These are phyloP conservation scores for Sturmia bella DNA, from an alignment of 2,888 invertebrate genomes.

Conservation along the genomic window DNA sequence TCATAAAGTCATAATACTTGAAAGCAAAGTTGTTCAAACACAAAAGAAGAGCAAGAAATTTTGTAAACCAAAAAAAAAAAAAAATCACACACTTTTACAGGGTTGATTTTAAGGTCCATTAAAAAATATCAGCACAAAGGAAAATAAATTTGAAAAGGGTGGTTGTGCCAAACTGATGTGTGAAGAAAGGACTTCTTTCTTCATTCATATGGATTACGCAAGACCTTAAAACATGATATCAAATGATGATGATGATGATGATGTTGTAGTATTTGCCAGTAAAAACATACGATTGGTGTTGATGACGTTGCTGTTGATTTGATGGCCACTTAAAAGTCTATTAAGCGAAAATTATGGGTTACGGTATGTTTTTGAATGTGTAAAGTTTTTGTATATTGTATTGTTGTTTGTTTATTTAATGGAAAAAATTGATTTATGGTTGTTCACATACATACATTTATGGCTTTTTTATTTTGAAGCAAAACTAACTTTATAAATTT, in stretches of 20 bases:
- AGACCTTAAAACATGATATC: slow-evolving; percentile 28
- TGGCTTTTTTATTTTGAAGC: slow-evolving; percentile 33
- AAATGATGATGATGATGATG: slow-evolving; percentile 27
- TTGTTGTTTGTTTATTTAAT: slow-evolving; percentile 47
- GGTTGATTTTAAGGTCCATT: slow-evolving; percentile 61
- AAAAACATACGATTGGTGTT: slow-evolving; percentile 20
- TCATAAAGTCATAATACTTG: slow-evolving; percentile 64
- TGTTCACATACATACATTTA: slow-evolving; percentile 66
- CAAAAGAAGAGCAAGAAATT: slow-evolving; percentile 20
- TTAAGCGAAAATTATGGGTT: slow-evolving; percentile 70
- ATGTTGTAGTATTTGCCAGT: slow-evolving; percentile 20
- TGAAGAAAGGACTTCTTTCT: slow-evolving; percentile 60
- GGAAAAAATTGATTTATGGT: slow-evolving; percentile 64
- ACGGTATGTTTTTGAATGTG: slow-evolving; percentile 48
- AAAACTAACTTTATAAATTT: slow-evolving; percentile 43
- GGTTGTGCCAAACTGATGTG: slow-evolving; percentile 54
- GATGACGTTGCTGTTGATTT: slow-evolving; percentile 56
- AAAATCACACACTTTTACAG: slow-evolving; percentile 60
- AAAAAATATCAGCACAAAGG: slow-evolving; percentile 35
- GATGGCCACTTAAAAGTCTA: slow-evolving; percentile 70
- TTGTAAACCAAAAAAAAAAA: slow-evolving; percentile 17
- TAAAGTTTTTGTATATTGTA: slow-evolving; percentile 25
- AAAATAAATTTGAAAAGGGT: slow-evolving; percentile 39
- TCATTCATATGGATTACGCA: slow-evolving; percentile 12
- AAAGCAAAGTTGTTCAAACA: slow-evolving; percentile 36